These are phyloP conservation scores for Xanthia icteritia DNA, from an alignment of 2,888 invertebrate species.

Conservation along the genomic window DNA sequence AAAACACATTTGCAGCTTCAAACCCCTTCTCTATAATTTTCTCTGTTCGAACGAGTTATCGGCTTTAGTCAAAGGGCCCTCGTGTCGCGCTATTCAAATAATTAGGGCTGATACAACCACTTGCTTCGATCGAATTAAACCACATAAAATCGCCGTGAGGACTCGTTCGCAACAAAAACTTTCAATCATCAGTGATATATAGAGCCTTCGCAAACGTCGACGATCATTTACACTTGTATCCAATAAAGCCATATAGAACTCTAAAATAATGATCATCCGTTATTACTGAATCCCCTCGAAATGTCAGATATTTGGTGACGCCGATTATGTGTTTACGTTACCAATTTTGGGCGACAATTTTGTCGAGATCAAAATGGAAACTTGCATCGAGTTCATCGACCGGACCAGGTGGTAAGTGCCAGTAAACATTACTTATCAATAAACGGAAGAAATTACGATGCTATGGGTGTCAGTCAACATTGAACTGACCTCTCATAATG, in stretches of 20 bases:
- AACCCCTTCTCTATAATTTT: conserved; percentile 69
- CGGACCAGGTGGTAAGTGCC: conserved; percentile 86
- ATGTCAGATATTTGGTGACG: conserved; percentile 70
- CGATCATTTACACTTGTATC: conserved; percentile 76
- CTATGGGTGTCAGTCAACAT: conserved; percentile 81
- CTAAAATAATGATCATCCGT: conserved; percentile 64
- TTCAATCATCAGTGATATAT: conserved; percentile 78
- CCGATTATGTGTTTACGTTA: conserved; percentile 76
- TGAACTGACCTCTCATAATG: conserved; percentile 87
- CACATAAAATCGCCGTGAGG: conserved; percentile 83
- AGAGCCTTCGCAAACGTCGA: conserved; percentile 69
- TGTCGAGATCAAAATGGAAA: conserved; percentile 77
- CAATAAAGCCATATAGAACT: conserved; percentile 78
- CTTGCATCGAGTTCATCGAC: conserved; percentile 79
- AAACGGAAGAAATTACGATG: conserved; percentile 86
- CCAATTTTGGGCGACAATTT: conserved; percentile 76
- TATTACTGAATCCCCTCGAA: conserved; percentile 68
- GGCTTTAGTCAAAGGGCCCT: conserved; percentile 85
- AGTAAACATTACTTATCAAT: conserved; percentile 85
- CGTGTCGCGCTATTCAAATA: conserved; percentile 88
- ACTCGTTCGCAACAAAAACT: conserved; percentile 79
- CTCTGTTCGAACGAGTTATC: conserved; percentile 74
- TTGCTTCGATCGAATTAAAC: conserved; percentile 85
- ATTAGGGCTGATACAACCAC: conserved; percentile 86
- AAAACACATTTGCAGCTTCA: conserved; percentile 11